Evolutionary conservation across 1,140 invertebrate species (phyloP), one percentile per base, ranked within the genome.

Genomic region (Trichomalopsis sarcophagae): DNA sequence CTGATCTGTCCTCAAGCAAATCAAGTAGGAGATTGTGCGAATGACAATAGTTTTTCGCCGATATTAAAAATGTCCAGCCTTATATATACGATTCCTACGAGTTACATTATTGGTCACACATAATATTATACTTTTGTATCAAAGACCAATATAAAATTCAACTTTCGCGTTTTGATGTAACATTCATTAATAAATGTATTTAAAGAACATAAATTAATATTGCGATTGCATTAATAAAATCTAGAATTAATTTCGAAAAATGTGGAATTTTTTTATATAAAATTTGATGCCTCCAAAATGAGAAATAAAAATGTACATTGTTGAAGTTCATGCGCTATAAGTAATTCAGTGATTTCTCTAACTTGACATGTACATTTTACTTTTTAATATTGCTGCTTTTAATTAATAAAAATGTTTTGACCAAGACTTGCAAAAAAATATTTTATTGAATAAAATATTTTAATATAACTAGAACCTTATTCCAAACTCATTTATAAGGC

Each of bases 41-140:
- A 76, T 6, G 50, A 30, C 78, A 27, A 47, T 85, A 81, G 44
- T 74, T 84, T 44, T 84, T 84, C 76, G 44, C 47, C 47, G 44
- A 79, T 74, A 62, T 21, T 44, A 33, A 77, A 79, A 73, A 84
- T 1, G 40, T 85, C 30, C 73, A 47, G 36, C 62, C 71, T 68
- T 81, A 81, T 27, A 79, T 81, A 75, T 73, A 36, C 36, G 50
- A 80, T 68, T 81, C 50, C 47, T 81, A 76, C 30, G 81, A 69
- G n/a, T 76, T 81, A 30, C 77, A 36, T 27, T 55, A 85, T 76
- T 81, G 55, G 27, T 23, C 68, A 50, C 47, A 62, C 50, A 50
- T 68, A 71, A 44, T 11, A 75, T 81, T 66, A 50, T 85, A 81
- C 71, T 84, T 81, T 85, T 80, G 1, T 80, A 68, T 23, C 17